phyloP scores from a whole-genome alignment of 2,797 vertebrate genomes.

The Urophycis tenuis region DNA sequence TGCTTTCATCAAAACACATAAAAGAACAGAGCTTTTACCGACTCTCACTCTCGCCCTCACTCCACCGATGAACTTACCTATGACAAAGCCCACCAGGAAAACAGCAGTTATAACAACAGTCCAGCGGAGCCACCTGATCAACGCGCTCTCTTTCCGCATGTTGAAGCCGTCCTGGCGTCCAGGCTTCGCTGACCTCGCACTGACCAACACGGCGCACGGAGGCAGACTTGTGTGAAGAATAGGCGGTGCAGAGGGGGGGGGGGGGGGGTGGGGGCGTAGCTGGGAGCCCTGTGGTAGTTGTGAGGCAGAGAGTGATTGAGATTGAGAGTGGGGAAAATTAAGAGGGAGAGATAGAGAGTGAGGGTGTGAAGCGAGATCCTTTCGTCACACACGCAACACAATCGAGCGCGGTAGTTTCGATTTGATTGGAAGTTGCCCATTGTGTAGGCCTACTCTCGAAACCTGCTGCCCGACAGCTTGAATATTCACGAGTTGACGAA shows the following conservation, averaged over 20 bases:
- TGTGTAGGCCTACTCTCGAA: too few relatives aligned
- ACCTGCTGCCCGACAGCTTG: too few relatives aligned
- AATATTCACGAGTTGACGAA: too few relatives aligned
- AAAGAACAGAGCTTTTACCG: neutral
- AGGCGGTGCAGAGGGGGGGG: constrained; percentile 17
- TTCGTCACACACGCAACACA: too few relatives aligned
- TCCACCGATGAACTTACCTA: constrained; percentile 57
- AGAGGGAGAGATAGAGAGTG: too few relatives aligned
- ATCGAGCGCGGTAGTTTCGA: too few relatives aligned
- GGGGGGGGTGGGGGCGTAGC: constrained; percentile 31
- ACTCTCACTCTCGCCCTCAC: neutral
- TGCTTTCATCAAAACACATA: neutral
- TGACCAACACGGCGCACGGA: neutral
- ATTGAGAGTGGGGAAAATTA: neutral
- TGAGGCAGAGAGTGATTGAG: constrained; percentile 4
- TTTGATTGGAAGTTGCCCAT: too few relatives aligned
- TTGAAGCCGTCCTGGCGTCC: neutral
- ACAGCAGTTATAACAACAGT: constrained; percentile 42
- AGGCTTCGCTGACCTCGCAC: neutral
- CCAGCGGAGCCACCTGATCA: constrained; percentile 48
- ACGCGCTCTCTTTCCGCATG: constrained; percentile 54
- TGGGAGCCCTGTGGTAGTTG: constrained; percentile 6
- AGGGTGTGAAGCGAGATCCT: too few relatives aligned
- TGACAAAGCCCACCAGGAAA: constrained; percentile 67
- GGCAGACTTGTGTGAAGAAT: neutral